These are phyloP conservation scores for Ophraella communa DNA, from an alignment of 2,888 invertebrate genomes.

Conservation along the genomic window DNA sequence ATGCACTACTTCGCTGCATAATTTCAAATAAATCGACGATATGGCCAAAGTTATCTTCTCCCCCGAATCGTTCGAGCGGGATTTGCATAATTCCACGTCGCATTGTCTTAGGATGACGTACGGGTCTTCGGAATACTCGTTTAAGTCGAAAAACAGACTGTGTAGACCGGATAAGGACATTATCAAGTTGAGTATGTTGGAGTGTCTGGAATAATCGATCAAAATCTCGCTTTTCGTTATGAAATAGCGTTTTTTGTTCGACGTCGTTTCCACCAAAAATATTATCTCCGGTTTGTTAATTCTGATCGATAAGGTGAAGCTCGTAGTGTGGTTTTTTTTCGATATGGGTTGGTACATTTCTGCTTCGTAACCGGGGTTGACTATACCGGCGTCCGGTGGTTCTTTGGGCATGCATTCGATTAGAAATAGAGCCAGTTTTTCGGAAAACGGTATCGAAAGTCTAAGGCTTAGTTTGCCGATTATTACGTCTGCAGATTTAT, in stretches of 20 bases:
- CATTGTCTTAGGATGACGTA: slow-evolving; percentile 72
- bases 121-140: slow-evolving; percentile 57
- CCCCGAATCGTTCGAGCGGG: slow-evolving; percentile 70
- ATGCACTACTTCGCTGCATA: slow-evolving; percentile 76
- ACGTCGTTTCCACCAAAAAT: slow-evolving; percentile 72
- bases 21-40: slow-evolving; percentile 73
- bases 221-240: slow-evolving; percentile 74
- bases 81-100: slow-evolving; percentile 72
- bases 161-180: slow-evolving; percentile 68
- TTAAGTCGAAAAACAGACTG: slow-evolving; percentile 58
- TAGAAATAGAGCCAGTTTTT: slow-evolving; percentile 58
- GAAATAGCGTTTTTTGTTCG: slow-evolving; percentile 61
- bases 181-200: slow-evolving; percentile 69
- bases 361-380: slow-evolving; percentile 76
- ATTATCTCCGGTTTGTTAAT: slow-evolving; percentile 80
- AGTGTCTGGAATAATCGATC: slow-evolving; percentile 73
- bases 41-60: slow-evolving; percentile 70
- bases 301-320: slow-evolving; percentile 73
- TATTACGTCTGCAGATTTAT: slow-evolving; percentile 71
- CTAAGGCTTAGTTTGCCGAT: slow-evolving; percentile 77
- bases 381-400: slow-evolving; percentile 69
- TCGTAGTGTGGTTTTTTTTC: slow-evolving; percentile 47
- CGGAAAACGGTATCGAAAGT: slow-evolving; percentile 75
- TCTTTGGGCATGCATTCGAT: slow-evolving; percentile 63
- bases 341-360: slow-evolving; percentile 56